Evolutionary conservation across 2,888 invertebrate genomes (phyloP), one percentile per base, ranked within the genome.

Genomic region (Andrena chrysosceles): DNA sequence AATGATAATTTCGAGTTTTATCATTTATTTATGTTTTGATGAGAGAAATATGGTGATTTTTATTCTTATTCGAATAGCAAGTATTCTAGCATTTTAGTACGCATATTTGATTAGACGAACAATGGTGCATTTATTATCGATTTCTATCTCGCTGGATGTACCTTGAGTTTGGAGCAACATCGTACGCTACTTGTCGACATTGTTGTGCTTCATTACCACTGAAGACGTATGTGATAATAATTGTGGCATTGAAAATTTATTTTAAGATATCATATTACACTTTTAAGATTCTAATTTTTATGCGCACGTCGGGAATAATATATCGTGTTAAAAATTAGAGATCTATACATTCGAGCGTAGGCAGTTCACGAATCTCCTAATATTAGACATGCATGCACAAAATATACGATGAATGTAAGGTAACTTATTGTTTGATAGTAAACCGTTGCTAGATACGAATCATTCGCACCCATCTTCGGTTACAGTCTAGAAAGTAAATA

Each of bases 171-270:
- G 66, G 62, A 52, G 35, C 31, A 73, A 78, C 68, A 54, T 68
- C 49, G 10, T 13, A 10, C 56, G 10, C 4, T 63, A 54, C 8
- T 69, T 63, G 13, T 68, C 54, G 54, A 26, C 63, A 56, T 56
- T 68, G 23, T 35, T 56, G 7, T 63, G 62, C 20, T 33, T 67
- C 42, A 8, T 52, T 72, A 23, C 13, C 35, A 52, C 71, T 2
- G 59, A 75, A 69, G 35, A 48, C n/a, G 52, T 23, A 54, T 76
- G 66, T 77, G 71, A 77, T 81, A 77, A 62, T 54, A 56, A 72
- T n/a, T 72, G 67, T 77, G 62, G 56, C 67, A 72, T 80, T 60
- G 66, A 77, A 42, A 48, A 42, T 29, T 80, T 31, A 67, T 52
- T 71, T 69, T 48, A 2, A 33, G 42, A 48, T 48, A 54, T 42